Conservation (phyloP, 2,888 invertebrate species). For the Amorpha juglandis region DNA sequence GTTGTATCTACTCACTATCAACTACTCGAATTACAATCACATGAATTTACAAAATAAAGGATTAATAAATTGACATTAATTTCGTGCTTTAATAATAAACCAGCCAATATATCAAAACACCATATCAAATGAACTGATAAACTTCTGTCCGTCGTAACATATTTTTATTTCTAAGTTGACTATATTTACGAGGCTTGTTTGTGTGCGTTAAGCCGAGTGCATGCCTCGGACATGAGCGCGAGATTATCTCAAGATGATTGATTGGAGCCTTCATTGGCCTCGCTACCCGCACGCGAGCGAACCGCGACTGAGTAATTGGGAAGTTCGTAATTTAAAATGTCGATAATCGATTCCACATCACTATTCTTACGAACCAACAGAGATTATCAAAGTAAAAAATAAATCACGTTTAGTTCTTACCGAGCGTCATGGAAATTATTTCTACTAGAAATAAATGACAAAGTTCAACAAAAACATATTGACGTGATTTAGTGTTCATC, state of each 20-base stretch:
- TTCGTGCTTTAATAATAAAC: neutral
- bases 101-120: neutral
- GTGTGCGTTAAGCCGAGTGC: conserved; percentile 78
- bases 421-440: neutral
- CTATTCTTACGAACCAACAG: neutral
- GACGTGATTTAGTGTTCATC: neutral
- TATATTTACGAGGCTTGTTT: conserved; percentile 35
- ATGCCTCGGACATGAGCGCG: conserved; percentile 83
- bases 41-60: no score
- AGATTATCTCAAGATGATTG: conserved; percentile 88
- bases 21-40: no score
- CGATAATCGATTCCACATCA: neutral
- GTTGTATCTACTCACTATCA: no score
- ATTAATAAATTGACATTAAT: no score
- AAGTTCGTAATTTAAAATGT: conserved; percentile 17
- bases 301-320: conserved; percentile 15
- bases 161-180: conserved; percentile 23
- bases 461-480: neutral
- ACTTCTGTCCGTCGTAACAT: conserved; percentile 1
- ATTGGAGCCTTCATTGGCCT: conserved; percentile 62
- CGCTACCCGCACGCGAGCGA: conserved; percentile 10
- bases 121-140: conserved; percentile 1
- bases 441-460: neutral
- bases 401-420: neutral
- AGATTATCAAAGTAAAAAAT: neutral